phyloP scores from a whole-genome alignment of 2,113 vertebrate genomes.

The Anguilla rostrata region DNA sequence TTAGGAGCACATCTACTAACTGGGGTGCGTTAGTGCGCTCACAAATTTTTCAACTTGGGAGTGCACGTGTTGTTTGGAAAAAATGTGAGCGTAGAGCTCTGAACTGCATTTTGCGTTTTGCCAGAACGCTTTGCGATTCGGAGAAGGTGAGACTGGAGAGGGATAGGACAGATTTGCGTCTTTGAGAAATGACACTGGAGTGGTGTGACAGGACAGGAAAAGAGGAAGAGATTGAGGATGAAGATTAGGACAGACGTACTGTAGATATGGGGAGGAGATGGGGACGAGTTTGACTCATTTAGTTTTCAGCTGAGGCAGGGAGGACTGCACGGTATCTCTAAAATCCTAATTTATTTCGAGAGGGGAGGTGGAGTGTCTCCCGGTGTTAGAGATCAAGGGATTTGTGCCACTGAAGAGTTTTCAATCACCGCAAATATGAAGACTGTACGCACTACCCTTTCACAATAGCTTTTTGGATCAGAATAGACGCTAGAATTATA shows the following conservation, averaged over 20 bases:
- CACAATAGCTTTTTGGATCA: constrained; percentile 40
- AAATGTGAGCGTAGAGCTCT: too few relatives aligned
- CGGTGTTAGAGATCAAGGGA: constrained; percentile 85
- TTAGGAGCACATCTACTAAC: too few relatives aligned
- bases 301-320: constrained; percentile 57
- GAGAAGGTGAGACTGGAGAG: neutral
- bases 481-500: constrained; percentile 61
- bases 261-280: constrained; percentile 59
- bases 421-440: constrained; percentile 91
- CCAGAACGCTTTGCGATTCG: neutral
- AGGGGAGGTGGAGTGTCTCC: constrained; percentile 81
- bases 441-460: constrained; percentile 60
- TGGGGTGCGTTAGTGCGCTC: too few relatives aligned
- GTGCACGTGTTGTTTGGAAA: too few relatives aligned
- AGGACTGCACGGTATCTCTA: constrained; percentile 74
- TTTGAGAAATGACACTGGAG: neutral
- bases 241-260: neutral
- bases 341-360: constrained; percentile 92
- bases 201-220: neutral
- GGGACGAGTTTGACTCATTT: constrained; percentile 72
- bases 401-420: constrained; percentile 90
- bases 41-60: too few relatives aligned
- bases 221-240: neutral
- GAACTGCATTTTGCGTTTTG: neutral
- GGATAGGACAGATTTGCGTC: neutral